Conservation (phyloP, 2,113 vertebrate genomes). For the Gasterosteus aculeatus region DNA sequence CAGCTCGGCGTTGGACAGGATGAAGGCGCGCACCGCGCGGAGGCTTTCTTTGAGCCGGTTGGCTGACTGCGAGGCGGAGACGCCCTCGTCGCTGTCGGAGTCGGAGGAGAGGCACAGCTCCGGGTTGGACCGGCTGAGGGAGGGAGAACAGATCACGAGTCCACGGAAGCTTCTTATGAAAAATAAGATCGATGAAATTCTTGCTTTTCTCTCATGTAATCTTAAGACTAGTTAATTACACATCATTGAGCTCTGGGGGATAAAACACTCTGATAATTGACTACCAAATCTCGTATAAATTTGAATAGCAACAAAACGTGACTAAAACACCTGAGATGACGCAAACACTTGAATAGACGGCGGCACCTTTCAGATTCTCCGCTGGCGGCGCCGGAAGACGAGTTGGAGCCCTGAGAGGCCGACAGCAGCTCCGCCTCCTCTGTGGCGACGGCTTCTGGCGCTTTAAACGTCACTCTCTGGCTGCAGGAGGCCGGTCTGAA, state of each 20-base stretch:
- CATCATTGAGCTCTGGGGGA: no score
- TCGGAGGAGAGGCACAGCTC: constrained; percentile 78
- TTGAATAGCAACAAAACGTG: neutral
- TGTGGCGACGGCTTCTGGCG: constrained; percentile 23
- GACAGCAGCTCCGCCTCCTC: constrained; percentile 60
- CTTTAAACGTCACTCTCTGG: constrained; percentile 63
- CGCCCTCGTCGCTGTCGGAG: constrained; percentile 78
- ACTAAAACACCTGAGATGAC: neutral
- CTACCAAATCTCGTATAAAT: neutral
- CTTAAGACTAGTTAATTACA: no score
- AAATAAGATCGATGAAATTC: no score
- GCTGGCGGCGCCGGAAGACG: constrained; percentile 80
- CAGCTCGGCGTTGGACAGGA: constrained; percentile 82
- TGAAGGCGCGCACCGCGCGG: constrained; percentile 83
- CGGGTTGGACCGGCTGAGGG: constrained; percentile 75
- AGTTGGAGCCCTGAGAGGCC: constrained; percentile 83
- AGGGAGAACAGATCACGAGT: neutral
- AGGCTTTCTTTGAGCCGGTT: constrained; percentile 76
- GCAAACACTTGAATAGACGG: neutral
- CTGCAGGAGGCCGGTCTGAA: constrained; percentile 9
- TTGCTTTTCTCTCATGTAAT: no score
- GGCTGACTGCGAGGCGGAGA: constrained; percentile 84
- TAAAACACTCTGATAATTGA: no score
- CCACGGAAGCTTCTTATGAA: no score
- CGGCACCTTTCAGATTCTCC: constrained; percentile 83